Percentiles rank a stretch among this genome's conserved stretches.
These are phyloP conservation scores for Luperina nickerlii DNA, from an alignment of 2,888 invertebrate genomes.

Conservation along the genomic window DNA sequence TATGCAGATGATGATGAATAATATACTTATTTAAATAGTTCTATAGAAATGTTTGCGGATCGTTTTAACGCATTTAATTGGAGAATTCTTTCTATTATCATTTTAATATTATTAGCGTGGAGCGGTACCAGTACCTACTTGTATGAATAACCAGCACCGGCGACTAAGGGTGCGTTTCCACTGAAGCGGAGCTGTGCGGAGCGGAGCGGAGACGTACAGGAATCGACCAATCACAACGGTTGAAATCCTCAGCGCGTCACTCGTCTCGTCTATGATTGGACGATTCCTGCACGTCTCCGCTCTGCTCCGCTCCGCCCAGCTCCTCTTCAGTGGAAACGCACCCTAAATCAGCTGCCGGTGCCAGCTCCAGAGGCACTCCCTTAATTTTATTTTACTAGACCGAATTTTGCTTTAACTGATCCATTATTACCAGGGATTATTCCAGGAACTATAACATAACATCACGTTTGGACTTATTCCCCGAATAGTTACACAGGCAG, in stretches of 20 bases:
- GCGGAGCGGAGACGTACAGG: no score
- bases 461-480: neutral
- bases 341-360: neutral
- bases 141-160: neutral
- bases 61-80: neutral
- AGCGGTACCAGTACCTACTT: neutral
- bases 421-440: no score
- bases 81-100: neutral
- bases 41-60: neutral
- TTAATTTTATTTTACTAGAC: neutral
- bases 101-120: neutral
- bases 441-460: neutral
- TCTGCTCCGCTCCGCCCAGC: no score
- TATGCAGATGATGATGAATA: no score
- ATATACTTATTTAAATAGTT: neutral
- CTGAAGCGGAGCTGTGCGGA: no score
- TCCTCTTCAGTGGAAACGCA: no score
- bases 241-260: no score
- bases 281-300: no score
- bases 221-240: no score
- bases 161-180: neutral
- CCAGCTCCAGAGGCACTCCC: no score
- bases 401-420: neutral
- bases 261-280: no score
- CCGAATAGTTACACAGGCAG: neutral